phyloP scores from a whole-genome alignment of 2,797 vertebrate genomes.

The Anomalospiza imberbis region DNA sequence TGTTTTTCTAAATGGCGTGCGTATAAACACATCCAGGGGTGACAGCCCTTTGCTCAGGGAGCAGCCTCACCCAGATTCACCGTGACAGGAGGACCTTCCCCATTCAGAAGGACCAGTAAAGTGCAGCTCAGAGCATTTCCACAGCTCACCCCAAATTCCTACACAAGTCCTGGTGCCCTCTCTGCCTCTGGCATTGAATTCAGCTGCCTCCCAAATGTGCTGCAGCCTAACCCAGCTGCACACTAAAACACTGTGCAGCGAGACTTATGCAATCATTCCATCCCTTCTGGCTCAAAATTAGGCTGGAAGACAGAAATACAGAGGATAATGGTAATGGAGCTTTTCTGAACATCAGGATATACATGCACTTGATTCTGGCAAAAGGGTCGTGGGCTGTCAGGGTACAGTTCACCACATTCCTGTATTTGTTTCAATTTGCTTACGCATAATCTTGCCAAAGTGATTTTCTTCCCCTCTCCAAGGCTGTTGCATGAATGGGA shows the following conservation, averaged over 20 bases:
- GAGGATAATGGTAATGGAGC: background rate
- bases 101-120: background rate
- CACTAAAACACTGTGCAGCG: background rate
- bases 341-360: background rate
- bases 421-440: background rate
- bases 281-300: background rate
- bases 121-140: background rate
- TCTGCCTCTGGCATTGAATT: background rate
- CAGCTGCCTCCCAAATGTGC: background rate
- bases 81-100: background rate
- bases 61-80: background rate
- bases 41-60: background rate
- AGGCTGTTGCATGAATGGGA: background rate
- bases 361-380: background rate
- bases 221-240: background rate
- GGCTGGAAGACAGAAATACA: background rate
- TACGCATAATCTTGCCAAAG: background rate
- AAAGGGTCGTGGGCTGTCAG: background rate
- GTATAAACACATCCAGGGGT: rapidly evolving
- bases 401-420: background rate
- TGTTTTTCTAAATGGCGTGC: rapidly evolving
- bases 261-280: background rate
- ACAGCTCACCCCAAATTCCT: background rate
- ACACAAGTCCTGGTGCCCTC: background rate
- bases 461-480: background rate